These are phyloP conservation scores for Gulo gulo DNA, from an alignment of 2,113 vertebrate genomes.

Conservation along the genomic window DNA sequence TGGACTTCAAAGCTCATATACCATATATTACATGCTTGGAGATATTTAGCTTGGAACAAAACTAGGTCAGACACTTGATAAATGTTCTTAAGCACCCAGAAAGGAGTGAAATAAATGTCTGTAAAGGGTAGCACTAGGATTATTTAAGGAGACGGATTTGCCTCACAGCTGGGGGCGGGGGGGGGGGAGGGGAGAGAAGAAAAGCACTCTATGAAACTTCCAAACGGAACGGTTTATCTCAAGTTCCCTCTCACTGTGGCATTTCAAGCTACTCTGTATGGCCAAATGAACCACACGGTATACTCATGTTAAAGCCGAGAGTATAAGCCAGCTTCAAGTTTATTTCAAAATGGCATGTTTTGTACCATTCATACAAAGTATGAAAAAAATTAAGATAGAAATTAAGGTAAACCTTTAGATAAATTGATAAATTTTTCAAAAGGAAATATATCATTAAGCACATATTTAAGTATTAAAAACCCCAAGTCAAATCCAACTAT, in stretches of 20 bases:
- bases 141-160: background rate
- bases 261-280: background rate
- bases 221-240: background rate
- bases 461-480: constrained; percentile 11
- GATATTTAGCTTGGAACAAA: background rate
- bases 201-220: background rate
- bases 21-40: background rate
- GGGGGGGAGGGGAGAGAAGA: no score
- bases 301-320: background rate
- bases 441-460: constrained; percentile 16
- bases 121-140: background rate
- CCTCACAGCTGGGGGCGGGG: background rate
- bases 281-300: background rate
- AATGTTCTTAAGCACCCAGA: background rate
- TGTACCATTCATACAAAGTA: background rate
- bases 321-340: background rate
- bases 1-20: background rate
- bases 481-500: background rate
- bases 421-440: constrained; percentile 17
- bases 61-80: background rate
- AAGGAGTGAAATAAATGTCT: background rate
- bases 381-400: background rate
- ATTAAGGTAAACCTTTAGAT: background rate
- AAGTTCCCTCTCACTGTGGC: background rate
- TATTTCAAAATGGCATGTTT: background rate